A percentile compares a stretch with the other conserved stretches of the same genome.
These are phyloP conservation scores for Acrocephalus scirpaceus DNA, from an alignment of 2,797 vertebrate genomes.

Conservation along the genomic window DNA sequence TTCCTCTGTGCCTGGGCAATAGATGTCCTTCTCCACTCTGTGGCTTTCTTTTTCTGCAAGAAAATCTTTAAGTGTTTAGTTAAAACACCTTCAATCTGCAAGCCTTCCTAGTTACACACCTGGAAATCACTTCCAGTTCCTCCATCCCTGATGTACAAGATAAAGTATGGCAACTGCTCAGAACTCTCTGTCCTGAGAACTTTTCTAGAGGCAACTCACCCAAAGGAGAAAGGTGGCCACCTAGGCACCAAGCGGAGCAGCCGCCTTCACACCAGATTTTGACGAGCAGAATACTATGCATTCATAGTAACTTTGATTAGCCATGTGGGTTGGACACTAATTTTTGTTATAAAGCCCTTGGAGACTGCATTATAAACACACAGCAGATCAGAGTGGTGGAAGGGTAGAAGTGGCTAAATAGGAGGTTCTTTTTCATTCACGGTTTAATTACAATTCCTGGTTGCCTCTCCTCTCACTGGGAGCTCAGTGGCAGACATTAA, in stretches of 20 bases:
- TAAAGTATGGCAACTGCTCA: not conserved
- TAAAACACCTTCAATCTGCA: not conserved
- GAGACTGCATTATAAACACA: not conserved
- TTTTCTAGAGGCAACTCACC: not conserved
- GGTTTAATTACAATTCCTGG: not conserved
- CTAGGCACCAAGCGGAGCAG: not conserved
- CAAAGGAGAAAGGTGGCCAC: not conserved
- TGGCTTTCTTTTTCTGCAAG: not conserved
- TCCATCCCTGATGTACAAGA: not conserved
- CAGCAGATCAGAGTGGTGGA: not conserved
- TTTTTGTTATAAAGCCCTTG: not conserved
- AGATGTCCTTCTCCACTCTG: not conserved
- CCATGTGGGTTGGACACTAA: fast-evolving
- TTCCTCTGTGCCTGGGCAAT: not conserved
- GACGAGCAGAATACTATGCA: not conserved
- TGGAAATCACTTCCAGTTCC: not conserved
- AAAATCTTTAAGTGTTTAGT: not conserved
- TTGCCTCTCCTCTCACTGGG: not conserved
- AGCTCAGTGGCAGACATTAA: not conserved
- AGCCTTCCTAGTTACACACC: not conserved
- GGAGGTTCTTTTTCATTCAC: not conserved
- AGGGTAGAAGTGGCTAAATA: not conserved
- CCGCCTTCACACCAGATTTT: not conserved
- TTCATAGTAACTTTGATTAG: not conserved
- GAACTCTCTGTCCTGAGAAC: not conserved